Percentiles rank a stretch among this genome's conserved stretches.
Evolutionary conservation across 2,797 vertebrate genomes (phyloP).

Genomic region (Sylvilagus floridanus): DNA sequence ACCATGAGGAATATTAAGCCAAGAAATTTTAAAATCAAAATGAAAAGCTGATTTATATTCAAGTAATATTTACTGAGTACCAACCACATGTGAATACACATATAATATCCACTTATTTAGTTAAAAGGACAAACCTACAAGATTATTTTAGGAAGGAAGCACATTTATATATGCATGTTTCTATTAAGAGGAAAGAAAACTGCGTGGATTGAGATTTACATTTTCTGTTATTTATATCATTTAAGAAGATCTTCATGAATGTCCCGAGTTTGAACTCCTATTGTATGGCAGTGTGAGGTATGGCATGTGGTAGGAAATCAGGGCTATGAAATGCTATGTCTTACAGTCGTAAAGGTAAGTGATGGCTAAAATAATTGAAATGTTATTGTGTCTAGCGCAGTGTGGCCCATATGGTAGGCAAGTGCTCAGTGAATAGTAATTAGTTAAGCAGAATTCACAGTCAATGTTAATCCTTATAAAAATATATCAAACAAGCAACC

Average conservation of each 20-base stretch:
- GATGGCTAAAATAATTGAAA: constrained; percentile 18
- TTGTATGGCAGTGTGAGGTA: fast-evolving
- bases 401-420: constrained; percentile 30
- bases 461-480: constrained; percentile 36
- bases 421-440: constrained; percentile 36
- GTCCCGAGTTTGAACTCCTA: background rate
- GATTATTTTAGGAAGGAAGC: background rate
- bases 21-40: constrained; percentile 1
- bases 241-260: constrained; percentile 8
- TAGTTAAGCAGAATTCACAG: constrained; percentile 27
- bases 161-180: background rate
- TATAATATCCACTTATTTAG: background rate
- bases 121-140: constrained; percentile 43
- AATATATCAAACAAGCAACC: constrained; percentile 40
- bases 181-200: constrained; percentile 33
- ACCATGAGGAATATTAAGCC: background rate
- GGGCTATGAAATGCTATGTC: background rate
- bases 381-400: constrained; percentile 32
- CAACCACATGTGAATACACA: background rate
- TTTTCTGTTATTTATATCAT: background rate
- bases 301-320: background rate
- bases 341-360: background rate
- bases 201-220: background rate
- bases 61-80: background rate
- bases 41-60: background rate